Percentiles rank a stretch among this genome's conserved stretches.
These are phyloP conservation scores for Rhinoptilus africanus DNA, from an alignment of 2,113 vertebrate species.

Conservation along the genomic window DNA sequence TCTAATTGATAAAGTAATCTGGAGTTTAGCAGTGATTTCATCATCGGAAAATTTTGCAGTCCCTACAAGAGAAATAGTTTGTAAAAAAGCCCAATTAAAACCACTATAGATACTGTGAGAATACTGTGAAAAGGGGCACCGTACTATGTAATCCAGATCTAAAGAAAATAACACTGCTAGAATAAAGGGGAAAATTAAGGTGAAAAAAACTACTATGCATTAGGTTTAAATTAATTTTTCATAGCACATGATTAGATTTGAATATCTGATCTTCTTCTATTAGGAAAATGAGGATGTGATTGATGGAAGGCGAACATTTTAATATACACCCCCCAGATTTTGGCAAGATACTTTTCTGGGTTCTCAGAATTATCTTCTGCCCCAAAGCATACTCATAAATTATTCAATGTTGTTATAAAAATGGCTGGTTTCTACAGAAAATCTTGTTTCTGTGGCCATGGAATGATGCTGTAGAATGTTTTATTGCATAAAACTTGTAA, in stretches of 20 bases:
- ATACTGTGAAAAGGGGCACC: not conserved
- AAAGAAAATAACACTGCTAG: not conserved
- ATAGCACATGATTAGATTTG: slow-evolving; percentile 17
- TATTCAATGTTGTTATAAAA: slow-evolving; percentile 63
- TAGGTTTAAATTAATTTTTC: slow-evolving; percentile 44
- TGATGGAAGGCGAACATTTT: slow-evolving; percentile 55
- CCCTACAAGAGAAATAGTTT: not conserved
- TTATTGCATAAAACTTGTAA: slow-evolving; percentile 36
- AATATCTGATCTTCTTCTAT: slow-evolving; percentile 50
- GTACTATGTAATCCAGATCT: not conserved
- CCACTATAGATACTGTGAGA: not conserved
- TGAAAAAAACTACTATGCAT: not conserved
- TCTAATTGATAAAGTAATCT: not conserved
- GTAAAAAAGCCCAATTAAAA: not conserved
- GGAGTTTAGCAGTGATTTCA: not conserved
- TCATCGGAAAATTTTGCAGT: not conserved
- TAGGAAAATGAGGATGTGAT: slow-evolving; percentile 44
- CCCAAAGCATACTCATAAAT: slow-evolving; percentile 66
- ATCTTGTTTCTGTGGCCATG: not conserved
- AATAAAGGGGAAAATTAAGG: not conserved
- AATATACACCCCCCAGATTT: not conserved
- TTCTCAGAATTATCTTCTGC: slow-evolving; percentile 62
- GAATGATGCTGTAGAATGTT: slow-evolving; percentile 36
- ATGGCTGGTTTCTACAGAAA: slow-evolving; percentile 32
- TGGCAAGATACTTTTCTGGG: slow-evolving; percentile 37